Conservation (phyloP, 2,797 vertebrate species). For the Cheirogaleus major region DNA sequence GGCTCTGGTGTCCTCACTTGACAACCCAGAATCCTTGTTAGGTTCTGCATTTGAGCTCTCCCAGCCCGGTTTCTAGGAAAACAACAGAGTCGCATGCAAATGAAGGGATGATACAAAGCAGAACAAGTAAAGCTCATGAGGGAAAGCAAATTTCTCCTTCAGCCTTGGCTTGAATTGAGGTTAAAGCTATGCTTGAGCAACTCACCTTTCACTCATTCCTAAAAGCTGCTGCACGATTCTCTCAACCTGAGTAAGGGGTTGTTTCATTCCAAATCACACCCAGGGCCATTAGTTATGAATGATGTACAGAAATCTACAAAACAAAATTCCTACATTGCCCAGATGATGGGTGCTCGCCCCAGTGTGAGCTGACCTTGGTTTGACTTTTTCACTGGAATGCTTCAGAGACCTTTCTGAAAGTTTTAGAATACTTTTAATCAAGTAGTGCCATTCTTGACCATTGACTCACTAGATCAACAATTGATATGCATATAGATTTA, state of each 20-base stretch:
- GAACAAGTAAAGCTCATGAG: not conserved
- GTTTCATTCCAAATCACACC: not conserved
- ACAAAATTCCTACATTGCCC: not conserved
- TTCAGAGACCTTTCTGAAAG: not conserved
- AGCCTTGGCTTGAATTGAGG: not conserved
- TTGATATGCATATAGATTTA: not conserved
- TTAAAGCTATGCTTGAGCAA: not conserved
- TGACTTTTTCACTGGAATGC: not conserved
- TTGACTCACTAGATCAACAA: not conserved
- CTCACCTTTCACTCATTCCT: not conserved
- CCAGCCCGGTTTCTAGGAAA: not conserved
- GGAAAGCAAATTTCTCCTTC: not conserved
- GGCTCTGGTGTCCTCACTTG: not conserved
- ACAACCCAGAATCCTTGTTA: not conserved
- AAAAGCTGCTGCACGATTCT: not conserved
- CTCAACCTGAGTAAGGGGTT: not conserved
- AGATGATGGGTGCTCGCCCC: not conserved
- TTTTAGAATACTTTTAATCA: not conserved
- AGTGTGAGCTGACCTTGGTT: not conserved
- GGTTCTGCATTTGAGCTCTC: not conserved
- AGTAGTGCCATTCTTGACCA: not conserved
- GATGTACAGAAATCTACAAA: not conserved
- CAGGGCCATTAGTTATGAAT: not conserved
- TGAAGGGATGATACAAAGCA: not conserved
- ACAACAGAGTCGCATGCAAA: not conserved